Percentiles rank a stretch among this genome's conserved stretches.
phyloP scores from a whole-genome alignment of 1,140 invertebrate genomes.

The Protaetia brevitarsis region DNA sequence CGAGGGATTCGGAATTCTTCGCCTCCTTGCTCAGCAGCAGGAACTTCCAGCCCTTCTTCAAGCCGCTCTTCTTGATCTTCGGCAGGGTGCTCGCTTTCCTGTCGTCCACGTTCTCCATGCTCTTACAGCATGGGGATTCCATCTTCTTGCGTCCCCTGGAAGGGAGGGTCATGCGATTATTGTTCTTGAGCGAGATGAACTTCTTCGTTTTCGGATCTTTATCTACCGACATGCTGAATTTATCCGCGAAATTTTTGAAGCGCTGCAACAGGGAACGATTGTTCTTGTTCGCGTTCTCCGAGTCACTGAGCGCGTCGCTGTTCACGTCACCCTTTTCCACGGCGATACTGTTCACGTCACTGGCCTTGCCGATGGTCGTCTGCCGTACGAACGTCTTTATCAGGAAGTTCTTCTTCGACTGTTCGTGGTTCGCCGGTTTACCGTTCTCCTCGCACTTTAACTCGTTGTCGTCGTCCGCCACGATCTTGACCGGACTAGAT shows the following conservation, averaged over 20 bases:
- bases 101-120: constrained; percentile 37
- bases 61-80: constrained; percentile 38
- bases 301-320: constrained; percentile 26
- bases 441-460: constrained; percentile 25
- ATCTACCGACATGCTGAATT: constrained; percentile 43
- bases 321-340: constrained; percentile 34
- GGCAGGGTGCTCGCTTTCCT: constrained; percentile 44
- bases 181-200: constrained; percentile 33
- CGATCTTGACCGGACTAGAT: constrained; percentile 7
- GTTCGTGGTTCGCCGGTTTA: constrained; percentile 23
- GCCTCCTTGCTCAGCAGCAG: constrained; percentile 37
- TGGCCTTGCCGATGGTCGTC: constrained; percentile 25
- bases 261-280: constrained; percentile 40
- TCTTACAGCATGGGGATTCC: constrained; percentile 37
- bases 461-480: background rate
- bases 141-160: constrained; percentile 25
- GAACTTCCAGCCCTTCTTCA: constrained; percentile 44
- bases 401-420: constrained; percentile 21
- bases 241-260: constrained; percentile 45
- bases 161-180: constrained; percentile 31
- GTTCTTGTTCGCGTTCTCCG: constrained; percentile 29
- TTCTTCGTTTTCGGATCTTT: constrained; percentile 37
- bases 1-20: constrained; percentile 26
- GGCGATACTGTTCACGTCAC: constrained; percentile 34
- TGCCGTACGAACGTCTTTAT: constrained; percentile 25